These are phyloP conservation scores for Mastigias papua DNA, from an alignment of 30 jellyfish, hydroid and myxozoan species.

Conservation along the genomic window DNA sequence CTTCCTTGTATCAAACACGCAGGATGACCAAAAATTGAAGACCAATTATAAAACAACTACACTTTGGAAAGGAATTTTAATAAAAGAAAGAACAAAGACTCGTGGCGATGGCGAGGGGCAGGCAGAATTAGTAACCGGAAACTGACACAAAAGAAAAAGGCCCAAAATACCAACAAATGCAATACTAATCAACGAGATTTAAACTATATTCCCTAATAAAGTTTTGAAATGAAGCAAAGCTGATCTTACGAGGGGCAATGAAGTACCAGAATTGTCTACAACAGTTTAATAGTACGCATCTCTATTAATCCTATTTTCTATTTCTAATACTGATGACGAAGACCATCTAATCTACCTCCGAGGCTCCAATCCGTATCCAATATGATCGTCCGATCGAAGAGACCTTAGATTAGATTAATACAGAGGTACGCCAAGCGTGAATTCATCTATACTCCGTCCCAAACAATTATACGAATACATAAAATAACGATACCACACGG, in stretches of 20 bases:
- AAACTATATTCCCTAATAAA: background rate
- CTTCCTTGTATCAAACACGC: no score
- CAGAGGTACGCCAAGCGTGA: constrained; percentile 2
- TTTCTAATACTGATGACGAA: constrained; percentile 1
- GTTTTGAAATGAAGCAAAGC: background rate
- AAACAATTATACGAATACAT: background rate
- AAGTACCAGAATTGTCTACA: background rate
- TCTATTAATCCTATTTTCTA: background rate
- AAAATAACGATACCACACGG: constrained; percentile 2
- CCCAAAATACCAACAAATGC: background rate
- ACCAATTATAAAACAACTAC: background rate
- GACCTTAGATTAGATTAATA: constrained; percentile 10
- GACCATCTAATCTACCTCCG: constrained; percentile 24
- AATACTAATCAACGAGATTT: background rate
- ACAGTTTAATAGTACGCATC: background rate
- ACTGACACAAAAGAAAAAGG: background rate
- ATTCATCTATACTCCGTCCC: background rate
- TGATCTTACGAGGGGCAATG: background rate
- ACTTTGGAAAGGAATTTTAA: background rate
- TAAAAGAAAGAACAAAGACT: background rate
- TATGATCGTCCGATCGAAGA: background rate
- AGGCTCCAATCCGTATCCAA: constrained; percentile 5
- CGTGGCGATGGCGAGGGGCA: background rate
- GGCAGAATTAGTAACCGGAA: background rate
- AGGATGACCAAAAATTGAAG: background rate